These are phyloP conservation scores for Kobus ellipsiprymnus DNA, from an alignment of 2,113 vertebrate genomes.

Conservation along the genomic window DNA sequence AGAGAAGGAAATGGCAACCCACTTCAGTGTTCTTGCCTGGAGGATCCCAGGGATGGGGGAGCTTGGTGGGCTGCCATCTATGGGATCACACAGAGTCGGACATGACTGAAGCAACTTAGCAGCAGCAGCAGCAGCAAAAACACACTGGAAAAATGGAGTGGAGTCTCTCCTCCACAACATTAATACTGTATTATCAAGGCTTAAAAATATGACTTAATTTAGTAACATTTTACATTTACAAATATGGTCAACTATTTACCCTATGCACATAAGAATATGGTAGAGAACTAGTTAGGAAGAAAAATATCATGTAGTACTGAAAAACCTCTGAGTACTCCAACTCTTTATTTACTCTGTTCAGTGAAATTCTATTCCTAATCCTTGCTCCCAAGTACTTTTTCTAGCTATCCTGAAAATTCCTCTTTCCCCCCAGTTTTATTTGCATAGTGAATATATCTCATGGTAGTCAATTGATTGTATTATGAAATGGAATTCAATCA, in stretches of 20 bases:
- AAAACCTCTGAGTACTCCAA: background rate
- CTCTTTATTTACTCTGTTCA: background rate
- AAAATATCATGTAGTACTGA: background rate
- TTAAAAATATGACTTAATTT: background rate
- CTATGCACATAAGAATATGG: background rate
- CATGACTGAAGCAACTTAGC: too few relatives aligned
- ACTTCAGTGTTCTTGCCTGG: too few relatives aligned
- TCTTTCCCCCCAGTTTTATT: background rate
- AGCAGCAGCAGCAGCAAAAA: background rate
- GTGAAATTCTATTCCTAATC: background rate
- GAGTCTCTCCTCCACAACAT: background rate
- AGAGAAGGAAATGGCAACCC: too few relatives aligned
- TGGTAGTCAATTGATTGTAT: background rate
- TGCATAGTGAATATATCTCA: background rate
- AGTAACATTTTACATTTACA: background rate
- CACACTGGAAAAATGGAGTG: background rate
- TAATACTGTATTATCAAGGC: background rate
- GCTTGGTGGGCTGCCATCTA: too few relatives aligned
- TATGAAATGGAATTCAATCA: background rate
- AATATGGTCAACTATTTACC: background rate
- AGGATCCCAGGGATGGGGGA: too few relatives aligned
- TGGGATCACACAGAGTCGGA: too few relatives aligned
- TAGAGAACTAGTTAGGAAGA: background rate
- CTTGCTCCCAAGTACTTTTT: background rate
- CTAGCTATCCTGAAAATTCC: background rate